Evolutionary conservation across 1,140 invertebrate species (phyloP), one percentile per base, ranked within the genome.

Genomic region (Mylabris phalerata): DNA sequence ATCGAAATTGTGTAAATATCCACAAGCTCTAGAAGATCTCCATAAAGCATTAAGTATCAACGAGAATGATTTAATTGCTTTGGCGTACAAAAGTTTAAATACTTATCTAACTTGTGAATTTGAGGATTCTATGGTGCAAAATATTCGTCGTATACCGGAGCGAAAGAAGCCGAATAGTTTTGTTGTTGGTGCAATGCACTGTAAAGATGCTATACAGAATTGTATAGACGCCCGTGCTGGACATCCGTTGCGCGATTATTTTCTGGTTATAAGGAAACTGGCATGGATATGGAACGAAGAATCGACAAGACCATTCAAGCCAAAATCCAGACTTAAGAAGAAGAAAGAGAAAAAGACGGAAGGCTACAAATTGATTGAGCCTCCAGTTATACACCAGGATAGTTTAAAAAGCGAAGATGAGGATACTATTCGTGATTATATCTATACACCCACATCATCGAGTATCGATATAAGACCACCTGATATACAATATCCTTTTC

Each of bases 41-140:
- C 74, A 78, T 55, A 69, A 75, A 47, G 78, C 78, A 4, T 70
- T 80, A 9, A 71, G 73, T 58, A 50, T 78, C 4, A 73, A 76
- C 54, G 75, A 76, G 3, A 65, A 66, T 3, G 76, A 78, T 61
- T 73, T 80, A 69, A 74, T 69, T 32, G 74, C 76, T 3, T 64
- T 73, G 10, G 79, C 78, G 40, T 76, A 78, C 68, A 77, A 78
- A 66, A 71, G 77, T n/a, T 70, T 76, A 1, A 77, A 77, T n/a
- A 75, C 78, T 62, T 80, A 79, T 58, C 73, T 79, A 1, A 77
- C 75, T 71, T 77, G 77, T 19, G 78, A 81, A 57, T 81, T 81
- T 64, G 79, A 81, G 65, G 71, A 76, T 57, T 78, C 76, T 0
- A 67, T 81, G 4, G 75, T 81, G 3, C 75, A 77, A 65, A 81